Evolutionary conservation across 2,113 vertebrate genomes (phyloP).

Genomic region (Vulpes ferrilata): DNA sequence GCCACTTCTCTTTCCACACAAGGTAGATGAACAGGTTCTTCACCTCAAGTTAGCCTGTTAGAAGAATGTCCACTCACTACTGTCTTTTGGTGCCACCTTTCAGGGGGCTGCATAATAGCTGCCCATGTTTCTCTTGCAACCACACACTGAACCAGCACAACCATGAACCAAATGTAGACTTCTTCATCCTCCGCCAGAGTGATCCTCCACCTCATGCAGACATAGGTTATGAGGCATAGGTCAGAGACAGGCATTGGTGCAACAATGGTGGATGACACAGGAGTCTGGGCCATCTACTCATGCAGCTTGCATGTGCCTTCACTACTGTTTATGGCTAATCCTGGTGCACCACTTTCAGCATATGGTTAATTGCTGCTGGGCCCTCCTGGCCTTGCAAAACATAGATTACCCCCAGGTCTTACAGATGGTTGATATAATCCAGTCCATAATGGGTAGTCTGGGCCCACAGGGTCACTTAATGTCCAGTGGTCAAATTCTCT

Average conservation of each 20-base stretch:
- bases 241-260: background rate
- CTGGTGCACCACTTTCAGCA: background rate
- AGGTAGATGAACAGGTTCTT: background rate
- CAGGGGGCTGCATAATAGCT: background rate
- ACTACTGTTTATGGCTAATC: background rate
- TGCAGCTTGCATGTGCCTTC: no score
- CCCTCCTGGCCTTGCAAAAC: background rate
- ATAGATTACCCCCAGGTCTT: background rate
- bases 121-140: background rate
- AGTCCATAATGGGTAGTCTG: background rate
- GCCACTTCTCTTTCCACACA: background rate
- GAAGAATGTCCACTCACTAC: background rate
- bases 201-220: background rate
- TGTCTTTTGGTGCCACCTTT: background rate
- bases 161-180: background rate
- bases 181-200: background rate
- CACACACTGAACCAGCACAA: background rate
- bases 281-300: background rate
- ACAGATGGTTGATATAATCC: background rate
- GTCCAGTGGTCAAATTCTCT: background rate
- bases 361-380: background rate
- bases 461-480: background rate
- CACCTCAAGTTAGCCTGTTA: background rate
- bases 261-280: background rate
- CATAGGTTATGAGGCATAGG: background rate